phyloP scores from a whole-genome alignment of 2,888 invertebrate species.

The Cenopis cana region DNA sequence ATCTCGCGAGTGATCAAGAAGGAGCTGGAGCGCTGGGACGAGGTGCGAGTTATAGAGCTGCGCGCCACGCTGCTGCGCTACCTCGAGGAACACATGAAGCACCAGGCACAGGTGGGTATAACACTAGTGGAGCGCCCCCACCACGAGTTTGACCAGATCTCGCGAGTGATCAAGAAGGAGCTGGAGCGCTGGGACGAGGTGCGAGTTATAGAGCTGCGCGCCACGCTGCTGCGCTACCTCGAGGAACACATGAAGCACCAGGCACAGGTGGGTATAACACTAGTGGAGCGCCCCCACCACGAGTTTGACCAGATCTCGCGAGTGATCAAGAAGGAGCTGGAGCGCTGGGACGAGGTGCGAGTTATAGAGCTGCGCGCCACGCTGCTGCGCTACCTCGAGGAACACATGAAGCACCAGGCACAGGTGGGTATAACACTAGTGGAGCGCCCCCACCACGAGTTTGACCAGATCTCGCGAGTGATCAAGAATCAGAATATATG shows the following conservation, averaged over 20 bases:
- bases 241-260: conserved; percentile 98
- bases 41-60: conserved; percentile 94
- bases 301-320: conserved; percentile 33
- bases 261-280: conserved; percentile 88
- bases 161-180: conserved; percentile 85
- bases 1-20: conserved; percentile 97
- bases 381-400: conserved; percentile 96
- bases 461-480: conserved; percentile 12
- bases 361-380: conserved; percentile 96
- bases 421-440: conserved; percentile 85
- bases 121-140: not conserved
- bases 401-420: conserved; percentile 97
- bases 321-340: conserved; percentile 89
- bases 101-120: conserved; percentile 93
- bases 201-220: conserved; percentile 95
- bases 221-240: conserved; percentile 95
- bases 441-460: no score
- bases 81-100: conserved; percentile 96
- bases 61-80: conserved; percentile 95
- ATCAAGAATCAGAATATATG: conserved; percentile 92
- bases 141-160: conserved; percentile 38
- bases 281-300: no score
- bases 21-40: conserved; percentile 97
- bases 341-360: conserved; percentile 94
- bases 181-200: conserved; percentile 96